These are phyloP conservation scores for Trachelus tabidus DNA, from an alignment of 2,888 invertebrate species.

Conservation along the genomic window DNA sequence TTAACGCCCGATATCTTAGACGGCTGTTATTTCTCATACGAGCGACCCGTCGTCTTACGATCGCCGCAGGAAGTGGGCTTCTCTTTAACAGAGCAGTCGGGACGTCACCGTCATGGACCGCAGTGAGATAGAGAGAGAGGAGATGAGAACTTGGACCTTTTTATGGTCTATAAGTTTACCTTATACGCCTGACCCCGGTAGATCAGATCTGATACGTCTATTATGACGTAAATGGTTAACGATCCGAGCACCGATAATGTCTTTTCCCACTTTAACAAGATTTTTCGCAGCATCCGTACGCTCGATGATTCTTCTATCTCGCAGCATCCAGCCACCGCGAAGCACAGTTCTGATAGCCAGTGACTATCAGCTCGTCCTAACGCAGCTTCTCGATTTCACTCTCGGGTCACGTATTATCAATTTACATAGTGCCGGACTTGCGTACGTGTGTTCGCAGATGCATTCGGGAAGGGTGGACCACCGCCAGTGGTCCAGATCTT, in stretches of 20 bases:
- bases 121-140: background rate
- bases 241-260: conserved; percentile 25
- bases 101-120: background rate
- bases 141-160: conserved; percentile 48
- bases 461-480: conserved; percentile 19
- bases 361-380: background rate
- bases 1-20: conserved; percentile 62
- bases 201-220: conserved; percentile 64
- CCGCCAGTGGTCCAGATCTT: conserved; percentile 28
- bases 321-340: background rate
- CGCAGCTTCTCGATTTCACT: background rate
- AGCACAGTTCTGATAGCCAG: background rate
- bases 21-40: conserved; percentile 65
- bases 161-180: conserved; percentile 59
- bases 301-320: background rate
- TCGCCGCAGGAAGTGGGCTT: conserved; percentile 17
- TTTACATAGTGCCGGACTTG: background rate
- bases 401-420: background rate
- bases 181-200: conserved; percentile 54
- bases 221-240: conserved; percentile 60
- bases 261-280: background rate
- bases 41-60: conserved; percentile 49
- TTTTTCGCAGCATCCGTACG: background rate
- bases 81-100: background rate
- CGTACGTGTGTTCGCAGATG: background rate